These are phyloP conservation scores for Morus bassanus DNA, from an alignment of 2,797 vertebrate genomes.

Conservation along the genomic window DNA sequence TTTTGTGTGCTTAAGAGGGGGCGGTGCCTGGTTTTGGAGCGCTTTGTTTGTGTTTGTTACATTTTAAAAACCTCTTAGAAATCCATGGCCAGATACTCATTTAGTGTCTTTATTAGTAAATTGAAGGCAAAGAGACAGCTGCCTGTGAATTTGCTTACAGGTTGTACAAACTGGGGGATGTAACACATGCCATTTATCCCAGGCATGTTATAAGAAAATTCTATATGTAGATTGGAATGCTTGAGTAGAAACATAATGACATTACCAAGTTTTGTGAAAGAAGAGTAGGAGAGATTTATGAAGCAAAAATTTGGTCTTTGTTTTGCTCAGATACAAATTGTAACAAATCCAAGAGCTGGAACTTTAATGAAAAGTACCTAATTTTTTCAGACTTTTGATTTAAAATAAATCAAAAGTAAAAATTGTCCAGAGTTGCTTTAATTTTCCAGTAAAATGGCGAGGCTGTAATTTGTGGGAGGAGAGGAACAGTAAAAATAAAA, in stretches of 20 bases:
- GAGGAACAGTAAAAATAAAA: background rate
- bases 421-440: background rate
- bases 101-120: background rate
- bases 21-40: background rate
- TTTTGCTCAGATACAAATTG: background rate
- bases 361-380: background rate
- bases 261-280: background rate
- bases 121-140: background rate
- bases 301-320: background rate
- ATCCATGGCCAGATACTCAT: background rate
- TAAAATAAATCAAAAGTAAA: background rate
- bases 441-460: background rate
- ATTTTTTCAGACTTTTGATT: background rate
- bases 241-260: background rate
- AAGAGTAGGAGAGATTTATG: background rate
- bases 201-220: background rate
- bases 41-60: background rate
- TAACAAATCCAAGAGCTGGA: background rate
- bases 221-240: background rate
- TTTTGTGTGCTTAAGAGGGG: background rate
- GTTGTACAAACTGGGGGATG: background rate
- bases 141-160: background rate
- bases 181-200: background rate
- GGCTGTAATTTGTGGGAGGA: background rate
- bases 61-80: background rate